Conservation (phyloP, 2,888 invertebrate species). For the Branchipolynoe longqiensis region DNA sequence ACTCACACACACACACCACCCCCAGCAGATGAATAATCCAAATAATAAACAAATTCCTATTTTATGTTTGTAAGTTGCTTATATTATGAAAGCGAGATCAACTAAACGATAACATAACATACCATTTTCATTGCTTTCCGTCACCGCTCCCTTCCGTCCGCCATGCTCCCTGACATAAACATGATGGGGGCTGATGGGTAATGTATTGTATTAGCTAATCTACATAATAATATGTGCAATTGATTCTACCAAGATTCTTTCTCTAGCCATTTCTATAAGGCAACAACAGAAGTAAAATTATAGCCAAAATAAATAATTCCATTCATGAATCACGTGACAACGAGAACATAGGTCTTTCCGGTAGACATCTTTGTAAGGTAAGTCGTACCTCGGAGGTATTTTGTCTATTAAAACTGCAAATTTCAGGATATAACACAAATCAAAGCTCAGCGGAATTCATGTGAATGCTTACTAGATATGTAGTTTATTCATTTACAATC, state of each 20-base stretch:
- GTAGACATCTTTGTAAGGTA: conserved; percentile 52
- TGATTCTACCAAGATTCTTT: no score
- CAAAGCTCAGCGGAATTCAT: no score
- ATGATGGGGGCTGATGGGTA: conserved; percentile 35
- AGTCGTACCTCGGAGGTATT: no score
- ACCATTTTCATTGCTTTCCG: conserved; percentile 54
- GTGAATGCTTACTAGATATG: no score
- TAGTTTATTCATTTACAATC: no score
- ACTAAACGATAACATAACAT: background rate
- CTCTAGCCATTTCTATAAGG: no score
- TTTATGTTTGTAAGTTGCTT: background rate
- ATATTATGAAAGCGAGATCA: background rate
- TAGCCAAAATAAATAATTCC: background rate
- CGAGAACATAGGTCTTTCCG: conserved; percentile 42
- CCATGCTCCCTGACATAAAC: conserved; percentile 58
- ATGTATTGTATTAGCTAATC: background rate
- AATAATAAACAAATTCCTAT: background rate
- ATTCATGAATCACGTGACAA: conserved; percentile 2
- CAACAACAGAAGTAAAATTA: no score
- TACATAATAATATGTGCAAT: background rate
- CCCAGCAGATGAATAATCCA: background rate
- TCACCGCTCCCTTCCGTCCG: conserved; percentile 39
- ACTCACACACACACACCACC: background rate
- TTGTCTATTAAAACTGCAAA: background rate
- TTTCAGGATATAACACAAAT: background rate